Conservation (phyloP, 2,113 vertebrate genomes). For the Dasyprocta punctata region DNA sequence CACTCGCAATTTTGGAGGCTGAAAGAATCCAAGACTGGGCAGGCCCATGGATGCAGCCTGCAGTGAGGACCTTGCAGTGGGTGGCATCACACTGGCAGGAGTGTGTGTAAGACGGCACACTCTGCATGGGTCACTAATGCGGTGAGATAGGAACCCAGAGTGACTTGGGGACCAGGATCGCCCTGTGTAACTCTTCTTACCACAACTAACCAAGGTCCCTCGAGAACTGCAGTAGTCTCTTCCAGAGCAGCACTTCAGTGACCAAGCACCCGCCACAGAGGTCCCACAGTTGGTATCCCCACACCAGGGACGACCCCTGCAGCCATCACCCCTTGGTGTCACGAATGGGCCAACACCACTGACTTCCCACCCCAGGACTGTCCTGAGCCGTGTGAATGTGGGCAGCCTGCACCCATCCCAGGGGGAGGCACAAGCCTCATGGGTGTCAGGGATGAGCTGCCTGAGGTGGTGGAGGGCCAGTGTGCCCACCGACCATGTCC, state of each 20-base stretch:
- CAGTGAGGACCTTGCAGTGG: background rate
- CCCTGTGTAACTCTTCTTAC: too few species aligned
- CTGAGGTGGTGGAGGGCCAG: background rate
- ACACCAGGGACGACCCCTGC: background rate
- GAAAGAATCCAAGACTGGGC: background rate
- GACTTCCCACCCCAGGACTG: background rate
- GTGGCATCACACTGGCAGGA: too few species aligned
- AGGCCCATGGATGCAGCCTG: too few species aligned
- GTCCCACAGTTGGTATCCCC: background rate
- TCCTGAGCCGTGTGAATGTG: accelerated
- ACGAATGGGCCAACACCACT: accelerated
- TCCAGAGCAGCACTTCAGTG: background rate
- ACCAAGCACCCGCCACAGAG: too few species aligned
- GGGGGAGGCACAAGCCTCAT: accelerated
- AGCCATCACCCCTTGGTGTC: accelerated
- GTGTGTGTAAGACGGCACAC: background rate
- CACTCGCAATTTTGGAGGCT: background rate
- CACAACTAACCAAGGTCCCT: too few species aligned
- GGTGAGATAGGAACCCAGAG: background rate
- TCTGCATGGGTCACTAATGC: too few species aligned
- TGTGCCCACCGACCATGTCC: background rate
- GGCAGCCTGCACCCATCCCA: accelerated
- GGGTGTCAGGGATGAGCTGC: background rate
- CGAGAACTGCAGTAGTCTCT: background rate
- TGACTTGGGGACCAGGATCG: too few species aligned